Evolutionary conservation across 2,113 vertebrate genomes (phyloP).

Genomic region (Sylvilagus bachmani): DNA sequence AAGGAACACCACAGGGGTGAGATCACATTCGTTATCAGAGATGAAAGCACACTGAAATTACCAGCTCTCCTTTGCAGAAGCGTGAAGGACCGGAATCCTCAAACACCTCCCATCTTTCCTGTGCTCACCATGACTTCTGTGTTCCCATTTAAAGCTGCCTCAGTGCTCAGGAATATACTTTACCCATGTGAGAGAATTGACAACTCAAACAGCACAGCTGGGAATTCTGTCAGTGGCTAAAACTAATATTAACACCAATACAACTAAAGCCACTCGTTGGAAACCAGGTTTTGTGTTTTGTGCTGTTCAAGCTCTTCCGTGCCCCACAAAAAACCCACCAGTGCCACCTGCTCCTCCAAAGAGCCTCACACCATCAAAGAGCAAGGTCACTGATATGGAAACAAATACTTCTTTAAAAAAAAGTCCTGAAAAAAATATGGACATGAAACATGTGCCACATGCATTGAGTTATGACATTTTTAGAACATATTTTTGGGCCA

Average conservation of each 20-base stretch:
- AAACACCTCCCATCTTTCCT: neutral
- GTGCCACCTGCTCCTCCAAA: neutral
- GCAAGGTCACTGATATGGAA: slow-evolving; percentile 21
- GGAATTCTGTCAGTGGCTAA: slow-evolving; percentile 49
- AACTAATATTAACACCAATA: slow-evolving; percentile 47
- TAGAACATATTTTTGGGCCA: no score
- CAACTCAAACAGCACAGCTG: neutral
- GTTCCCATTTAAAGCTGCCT: slow-evolving; percentile 27
- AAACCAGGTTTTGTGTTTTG: neutral
- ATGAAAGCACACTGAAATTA: neutral
- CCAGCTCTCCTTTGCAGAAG: slow-evolving; percentile 5
- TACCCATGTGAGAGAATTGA: slow-evolving; percentile 15
- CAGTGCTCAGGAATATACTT: neutral
- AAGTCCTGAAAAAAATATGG: slow-evolving; percentile 11
- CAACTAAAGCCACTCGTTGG: neutral
- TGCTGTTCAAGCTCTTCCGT: neutral
- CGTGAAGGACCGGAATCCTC: neutral
- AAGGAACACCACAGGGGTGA: neutral
- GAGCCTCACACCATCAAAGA: neutral
- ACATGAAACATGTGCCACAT: slow-evolving; percentile 22
- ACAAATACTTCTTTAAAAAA: slow-evolving; percentile 61
- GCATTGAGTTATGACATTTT: slow-evolving; percentile 33
- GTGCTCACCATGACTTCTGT: neutral
- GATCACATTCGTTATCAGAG: neutral
- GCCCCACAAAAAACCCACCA: neutral